Conservation (phyloP, 1,140 invertebrate genomes). For the Drosophila micromelanica region DNA sequence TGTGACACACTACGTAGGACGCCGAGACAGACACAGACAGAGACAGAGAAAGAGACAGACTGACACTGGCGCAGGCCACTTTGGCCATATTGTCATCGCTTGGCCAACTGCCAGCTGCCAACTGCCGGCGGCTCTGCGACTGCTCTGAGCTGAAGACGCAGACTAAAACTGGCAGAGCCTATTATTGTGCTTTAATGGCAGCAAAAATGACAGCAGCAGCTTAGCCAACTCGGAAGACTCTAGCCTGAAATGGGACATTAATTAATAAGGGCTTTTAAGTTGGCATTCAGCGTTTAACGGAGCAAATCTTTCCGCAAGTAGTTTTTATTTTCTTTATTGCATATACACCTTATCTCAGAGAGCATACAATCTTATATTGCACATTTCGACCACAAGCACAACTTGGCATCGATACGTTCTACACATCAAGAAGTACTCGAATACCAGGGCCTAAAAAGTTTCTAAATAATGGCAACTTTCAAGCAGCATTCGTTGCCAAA, state of each 20-base stretch:
- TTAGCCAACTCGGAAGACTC: slow-evolving; percentile 36
- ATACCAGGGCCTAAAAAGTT: not conserved
- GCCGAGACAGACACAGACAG: not conserved
- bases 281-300: slow-evolving; percentile 28
- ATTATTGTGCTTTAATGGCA: slow-evolving; percentile 74
- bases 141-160: slow-evolving; percentile 26
- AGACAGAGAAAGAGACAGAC: slow-evolving; percentile 2
- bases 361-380: too few species aligned
- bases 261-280: slow-evolving; percentile 64
- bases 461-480: slow-evolving; percentile 41
- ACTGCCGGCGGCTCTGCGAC: slow-evolving; percentile 3
- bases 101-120: slow-evolving; percentile 62
- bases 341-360: too few species aligned
- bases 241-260: slow-evolving; percentile 50
- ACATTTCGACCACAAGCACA: not conserved
- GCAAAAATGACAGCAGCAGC: slow-evolving; percentile 61
- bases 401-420: slow-evolving; percentile 11
- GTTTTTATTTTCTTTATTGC: not conserved
- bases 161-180: slow-evolving; percentile 42
- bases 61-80: slow-evolving; percentile 44
- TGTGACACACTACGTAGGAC: not conserved
- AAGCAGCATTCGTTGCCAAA: slow-evolving; percentile 47
- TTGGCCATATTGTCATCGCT: slow-evolving; percentile 69
- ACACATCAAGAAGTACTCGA: not conserved
- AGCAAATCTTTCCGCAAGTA: not conserved